Evolutionary conservation across 35 echinoderm and acorn worm species (phyloP).

Genomic region (Hemicentrotus pulcherrimus): DNA sequence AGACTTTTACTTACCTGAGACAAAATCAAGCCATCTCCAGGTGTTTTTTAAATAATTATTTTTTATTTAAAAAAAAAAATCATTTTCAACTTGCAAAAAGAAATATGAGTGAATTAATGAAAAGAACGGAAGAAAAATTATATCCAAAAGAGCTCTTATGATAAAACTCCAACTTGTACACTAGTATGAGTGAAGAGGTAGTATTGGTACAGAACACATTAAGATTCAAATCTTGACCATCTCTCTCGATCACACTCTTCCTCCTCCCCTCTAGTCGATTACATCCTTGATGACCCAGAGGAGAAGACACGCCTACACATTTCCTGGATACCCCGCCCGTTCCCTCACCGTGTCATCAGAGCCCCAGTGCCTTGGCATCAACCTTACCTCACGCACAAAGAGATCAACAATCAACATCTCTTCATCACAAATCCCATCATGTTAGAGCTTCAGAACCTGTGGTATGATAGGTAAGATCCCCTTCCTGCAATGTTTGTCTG

Average conservation of each 20-base stretch:
- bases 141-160: no score
- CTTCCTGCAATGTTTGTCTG: background rate
- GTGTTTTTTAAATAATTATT: no score
- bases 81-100: no score
- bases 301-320: slow-evolving; percentile 95
- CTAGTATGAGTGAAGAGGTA: no score
- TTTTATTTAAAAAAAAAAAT: no score
- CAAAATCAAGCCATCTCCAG: no score
- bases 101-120: no score
- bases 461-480: slow-evolving; percentile 83
- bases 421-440: slow-evolving; percentile 96
- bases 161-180: no score
- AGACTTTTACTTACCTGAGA: no score
- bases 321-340: slow-evolving; percentile 84
- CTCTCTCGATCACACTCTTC: background rate
- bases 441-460: slow-evolving; percentile 91
- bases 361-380: slow-evolving; percentile 91
- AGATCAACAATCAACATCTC: slow-evolving; percentile 79
- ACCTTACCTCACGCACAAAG: slow-evolving; percentile 72
- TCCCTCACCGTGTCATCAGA: slow-evolving; percentile 75
- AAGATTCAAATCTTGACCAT: background rate
- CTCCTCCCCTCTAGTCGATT: slow-evolving; percentile 74
- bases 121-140: no score
- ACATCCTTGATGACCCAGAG: slow-evolving; percentile 93
- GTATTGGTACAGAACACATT: no score